These are phyloP conservation scores for Ichneumon xanthorius DNA, from an alignment of 2,888 invertebrate genomes.

Conservation along the genomic window DNA sequence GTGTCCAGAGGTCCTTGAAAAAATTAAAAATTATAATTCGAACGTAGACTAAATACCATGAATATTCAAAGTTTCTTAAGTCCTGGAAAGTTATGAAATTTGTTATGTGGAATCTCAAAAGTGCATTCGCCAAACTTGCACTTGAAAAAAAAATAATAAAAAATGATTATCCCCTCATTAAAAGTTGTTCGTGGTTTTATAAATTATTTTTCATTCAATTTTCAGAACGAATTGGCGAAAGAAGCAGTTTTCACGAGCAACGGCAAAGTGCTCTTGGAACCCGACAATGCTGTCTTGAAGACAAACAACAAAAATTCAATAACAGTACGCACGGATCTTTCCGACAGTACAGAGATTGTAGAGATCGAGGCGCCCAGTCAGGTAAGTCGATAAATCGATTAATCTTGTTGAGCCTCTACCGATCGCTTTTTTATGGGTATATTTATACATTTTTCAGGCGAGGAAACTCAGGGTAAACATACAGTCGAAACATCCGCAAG, in stretches of 20 bases:
- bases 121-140: not conserved
- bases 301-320: not conserved
- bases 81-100: not conserved
- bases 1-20: no score
- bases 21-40: no score
- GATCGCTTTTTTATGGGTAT: not conserved
- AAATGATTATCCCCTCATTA: not conserved
- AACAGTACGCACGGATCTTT: constrained; percentile 3
- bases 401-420: not conserved
- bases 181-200: not conserved
- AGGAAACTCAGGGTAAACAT: constrained; percentile 44
- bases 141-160: not conserved
- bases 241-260: constrained; percentile 70
- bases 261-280: constrained; percentile 59
- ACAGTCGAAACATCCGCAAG: constrained; percentile 37
- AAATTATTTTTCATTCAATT: constrained; percentile 11
- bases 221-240: constrained; percentile 71
- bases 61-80: no score
- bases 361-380: constrained; percentile 13
- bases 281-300: constrained; percentile 49
- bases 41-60: no score
- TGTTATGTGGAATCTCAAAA: not conserved
- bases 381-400: constrained; percentile 6
- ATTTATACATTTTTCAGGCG: constrained; percentile 34
- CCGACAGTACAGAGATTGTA: not conserved